Evolutionary conservation across 1,140 invertebrate species (phyloP).

Genomic region (Drosophila nigromelanica): DNA sequence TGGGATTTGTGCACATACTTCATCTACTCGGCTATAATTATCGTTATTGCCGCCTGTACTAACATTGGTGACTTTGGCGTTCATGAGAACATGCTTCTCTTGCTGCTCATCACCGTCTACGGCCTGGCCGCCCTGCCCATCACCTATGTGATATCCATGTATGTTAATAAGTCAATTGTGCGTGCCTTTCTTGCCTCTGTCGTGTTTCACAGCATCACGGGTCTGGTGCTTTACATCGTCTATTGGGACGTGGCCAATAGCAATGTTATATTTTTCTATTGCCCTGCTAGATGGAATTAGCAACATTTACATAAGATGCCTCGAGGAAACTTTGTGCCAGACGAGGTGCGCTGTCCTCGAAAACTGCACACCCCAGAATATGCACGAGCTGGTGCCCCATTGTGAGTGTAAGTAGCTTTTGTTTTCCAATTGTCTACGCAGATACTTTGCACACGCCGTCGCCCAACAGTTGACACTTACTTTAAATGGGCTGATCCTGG

Average conservation of each 20-base stretch:
- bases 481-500: slow-evolving; percentile 67
- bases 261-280: slow-evolving; percentile 66
- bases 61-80: slow-evolving; percentile 54
- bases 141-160: slow-evolving; percentile 72
- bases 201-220: slow-evolving; percentile 58
- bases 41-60: slow-evolving; percentile 52
- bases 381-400: slow-evolving; percentile 59
- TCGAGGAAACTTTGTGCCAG: slow-evolving; percentile 50
- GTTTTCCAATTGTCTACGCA: neutral
- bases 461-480: slow-evolving; percentile 34
- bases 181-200: slow-evolving; percentile 64
- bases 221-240: slow-evolving; percentile 59
- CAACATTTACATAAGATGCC: slow-evolving; percentile 57
- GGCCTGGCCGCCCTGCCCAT: slow-evolving; percentile 57
- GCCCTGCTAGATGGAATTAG: slow-evolving; percentile 72
- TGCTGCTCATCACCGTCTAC: slow-evolving; percentile 54
- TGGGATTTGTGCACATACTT: slow-evolving; percentile 70
- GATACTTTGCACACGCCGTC: neutral
- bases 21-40: slow-evolving; percentile 60
- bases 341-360: slow-evolving; percentile 38
- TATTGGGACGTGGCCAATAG: slow-evolving; percentile 75
- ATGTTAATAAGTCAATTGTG: slow-evolving; percentile 42
- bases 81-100: slow-evolving; percentile 53
- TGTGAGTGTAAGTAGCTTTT: slow-evolving; percentile 67
- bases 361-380: slow-evolving; percentile 46